Evolutionary conservation across 1,140 invertebrate species (phyloP), one percentile per base, ranked within the genome.

Genomic region (Coptotermes formosanus): DNA sequence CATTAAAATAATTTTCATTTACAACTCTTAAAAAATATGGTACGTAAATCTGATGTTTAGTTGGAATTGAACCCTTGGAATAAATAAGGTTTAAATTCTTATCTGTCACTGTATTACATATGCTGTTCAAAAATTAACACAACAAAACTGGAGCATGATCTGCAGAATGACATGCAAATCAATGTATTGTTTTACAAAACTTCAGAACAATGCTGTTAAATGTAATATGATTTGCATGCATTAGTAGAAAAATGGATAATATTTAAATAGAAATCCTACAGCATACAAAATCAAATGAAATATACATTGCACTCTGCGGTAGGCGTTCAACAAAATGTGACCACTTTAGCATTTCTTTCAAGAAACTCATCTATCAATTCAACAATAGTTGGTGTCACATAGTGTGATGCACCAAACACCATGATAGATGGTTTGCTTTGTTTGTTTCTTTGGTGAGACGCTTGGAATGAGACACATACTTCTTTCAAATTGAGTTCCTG

Each of bases 281-380:
- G 85, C 85, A 86, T 86, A 86, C 85, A 86, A 86, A 85, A 86
- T 82, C 81, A 86, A 52, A 84, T 84, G 45, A 52, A 52, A 84
- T 84, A 52, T 84, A 84, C 52, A 84, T 84, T 84, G 83, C 83
- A 82, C 82, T 86, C 83, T 86, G 85, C 85, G 83, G 4, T 30
- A 84, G 64, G 25, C 9, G 64, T 75, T 75, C 64, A 75, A 14
- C 64, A n/a, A 30, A 30, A 16, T 25, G 52, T 55, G 52, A 55
- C 19, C 52, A 21, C 19, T 2, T 9, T 55, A 55, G 19, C 21
- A 55, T 55, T 55, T 55, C 11, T 55, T 55, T 55, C 19, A 30
- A 30, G 64, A 75, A 25, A 75, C n/a, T 14, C 64, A 75, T 75
- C 64, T 75, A 25, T 75, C 64, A 75, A 75, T 75, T 8, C 3